Conservation (phyloP, 2,797 vertebrate genomes). For the Tenualosa ilisha region DNA sequence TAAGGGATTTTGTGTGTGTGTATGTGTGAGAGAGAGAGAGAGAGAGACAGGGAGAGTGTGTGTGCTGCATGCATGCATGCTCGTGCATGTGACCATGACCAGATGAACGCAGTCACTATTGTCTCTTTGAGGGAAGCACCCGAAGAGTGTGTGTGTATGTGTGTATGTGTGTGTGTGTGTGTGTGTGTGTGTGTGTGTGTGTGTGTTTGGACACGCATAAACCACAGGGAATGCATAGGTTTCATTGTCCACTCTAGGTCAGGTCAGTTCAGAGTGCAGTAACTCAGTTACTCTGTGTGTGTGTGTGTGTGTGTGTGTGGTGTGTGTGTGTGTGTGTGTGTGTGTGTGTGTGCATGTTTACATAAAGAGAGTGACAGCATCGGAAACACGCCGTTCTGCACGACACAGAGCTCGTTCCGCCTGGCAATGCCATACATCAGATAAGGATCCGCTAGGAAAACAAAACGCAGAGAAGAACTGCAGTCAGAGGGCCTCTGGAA, state of each 20-base stretch:
- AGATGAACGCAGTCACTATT: neutral
- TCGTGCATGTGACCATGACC: neutral
- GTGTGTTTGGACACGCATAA: neutral
- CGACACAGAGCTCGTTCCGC: neutral
- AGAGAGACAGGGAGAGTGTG: neutral
- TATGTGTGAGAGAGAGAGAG: no score
- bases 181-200: neutral
- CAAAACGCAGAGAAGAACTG: neutral
- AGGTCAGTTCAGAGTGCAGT: neutral
- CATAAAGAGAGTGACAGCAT: conserved; percentile 2
- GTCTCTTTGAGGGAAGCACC: neutral
- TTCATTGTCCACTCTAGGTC: neutral
- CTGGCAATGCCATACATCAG: neutral
- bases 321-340: neutral
- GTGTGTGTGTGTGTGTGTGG: conserved; percentile 16
- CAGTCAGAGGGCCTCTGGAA: neutral
- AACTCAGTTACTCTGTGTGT: neutral
- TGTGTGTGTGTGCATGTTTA: neutral
- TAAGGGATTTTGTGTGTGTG: no score
- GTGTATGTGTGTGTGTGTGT: neutral
- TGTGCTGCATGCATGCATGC: neutral
- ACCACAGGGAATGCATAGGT: neutral
- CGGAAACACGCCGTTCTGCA: neutral
- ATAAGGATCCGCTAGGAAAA: neutral
- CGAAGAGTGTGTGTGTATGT: neutral